These are phyloP conservation scores for Sycophila sp. DNA, from an alignment of 1,140 invertebrate species.

Conservation along the genomic window DNA sequence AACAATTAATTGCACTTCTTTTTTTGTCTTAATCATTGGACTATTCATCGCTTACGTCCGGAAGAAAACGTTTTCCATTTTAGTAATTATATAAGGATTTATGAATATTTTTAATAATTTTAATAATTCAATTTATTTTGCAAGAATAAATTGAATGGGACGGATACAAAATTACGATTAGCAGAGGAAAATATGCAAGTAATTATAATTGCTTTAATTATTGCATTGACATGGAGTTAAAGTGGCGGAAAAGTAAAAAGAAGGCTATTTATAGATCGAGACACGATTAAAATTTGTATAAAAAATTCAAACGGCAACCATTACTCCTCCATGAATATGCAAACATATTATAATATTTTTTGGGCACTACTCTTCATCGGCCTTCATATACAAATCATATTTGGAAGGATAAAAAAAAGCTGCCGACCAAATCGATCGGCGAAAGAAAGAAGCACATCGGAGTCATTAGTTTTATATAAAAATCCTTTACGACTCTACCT, in stretches of 20 bases:
- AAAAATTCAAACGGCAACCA: neutral
- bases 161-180: no score
- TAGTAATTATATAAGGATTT: neutral
- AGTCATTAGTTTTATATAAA: slow-evolving; percentile 56
- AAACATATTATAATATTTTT: neutral
- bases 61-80: neutral
- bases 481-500: slow-evolving; percentile 51
- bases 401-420: slow-evolving; percentile 1
- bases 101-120: neutral
- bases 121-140: neutral
- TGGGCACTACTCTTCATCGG: neutral
- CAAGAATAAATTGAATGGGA: no score
- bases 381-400: neutral
- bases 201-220: no score
- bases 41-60: no score
- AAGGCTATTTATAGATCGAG: no score
- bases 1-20: no score
- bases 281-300: neutral
- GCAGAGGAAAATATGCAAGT: no score
- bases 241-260: no score
- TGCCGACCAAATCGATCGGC: slow-evolving; percentile 19
- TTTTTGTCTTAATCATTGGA: no score
- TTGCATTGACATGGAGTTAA: no score
- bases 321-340: neutral
- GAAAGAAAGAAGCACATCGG: slow-evolving; percentile 13